These are phyloP conservation scores for Sinotaia quadrata DNA, from an alignment of 2,888 invertebrate genomes.

Conservation along the genomic window DNA sequence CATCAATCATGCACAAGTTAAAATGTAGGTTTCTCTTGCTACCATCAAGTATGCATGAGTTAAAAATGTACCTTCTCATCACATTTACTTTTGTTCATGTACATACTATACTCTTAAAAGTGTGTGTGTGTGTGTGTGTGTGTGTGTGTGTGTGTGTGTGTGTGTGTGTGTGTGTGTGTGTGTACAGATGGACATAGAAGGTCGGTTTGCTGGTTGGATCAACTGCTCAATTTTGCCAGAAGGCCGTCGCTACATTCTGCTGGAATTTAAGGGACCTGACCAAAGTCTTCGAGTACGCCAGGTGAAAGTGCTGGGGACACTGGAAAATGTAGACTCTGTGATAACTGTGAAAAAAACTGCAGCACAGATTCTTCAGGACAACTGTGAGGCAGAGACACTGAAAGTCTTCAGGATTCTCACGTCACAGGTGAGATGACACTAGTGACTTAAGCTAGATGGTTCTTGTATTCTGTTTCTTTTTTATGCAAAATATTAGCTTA, in stretches of 20 bases:
- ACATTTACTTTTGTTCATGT: too few relatives aligned
- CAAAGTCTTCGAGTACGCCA: slow-evolving; percentile 91
- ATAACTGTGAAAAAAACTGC: slow-evolving; percentile 68
- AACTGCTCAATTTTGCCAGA: slow-evolving; percentile 83
- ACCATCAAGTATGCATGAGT: too few relatives aligned
- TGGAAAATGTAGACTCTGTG: slow-evolving; percentile 75
- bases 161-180: too few relatives aligned
- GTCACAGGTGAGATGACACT: slow-evolving; percentile 79
- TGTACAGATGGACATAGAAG: slow-evolving; percentile 85
- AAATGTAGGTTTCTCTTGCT: too few relatives aligned
- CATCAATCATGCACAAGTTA: too few relatives aligned
- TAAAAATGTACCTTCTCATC: too few relatives aligned
- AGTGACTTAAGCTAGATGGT: too few relatives aligned
- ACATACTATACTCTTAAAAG: too few relatives aligned
- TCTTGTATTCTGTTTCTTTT: too few relatives aligned
- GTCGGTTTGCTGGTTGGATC: slow-evolving; percentile 90
- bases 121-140: too few relatives aligned
- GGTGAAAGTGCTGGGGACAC: slow-evolving; percentile 74
- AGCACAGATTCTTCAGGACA: slow-evolving; percentile 83
- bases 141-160: too few relatives aligned
- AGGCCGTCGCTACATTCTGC: slow-evolving; percentile 75
- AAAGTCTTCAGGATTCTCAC: slow-evolving; percentile 93
- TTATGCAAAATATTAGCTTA: too few relatives aligned
- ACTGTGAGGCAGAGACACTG: slow-evolving; percentile 92
- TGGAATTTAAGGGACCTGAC: slow-evolving; percentile 93